phyloP scores from a whole-genome alignment of 2,888 invertebrate genomes.

The Apodemia arnacis region DNA sequence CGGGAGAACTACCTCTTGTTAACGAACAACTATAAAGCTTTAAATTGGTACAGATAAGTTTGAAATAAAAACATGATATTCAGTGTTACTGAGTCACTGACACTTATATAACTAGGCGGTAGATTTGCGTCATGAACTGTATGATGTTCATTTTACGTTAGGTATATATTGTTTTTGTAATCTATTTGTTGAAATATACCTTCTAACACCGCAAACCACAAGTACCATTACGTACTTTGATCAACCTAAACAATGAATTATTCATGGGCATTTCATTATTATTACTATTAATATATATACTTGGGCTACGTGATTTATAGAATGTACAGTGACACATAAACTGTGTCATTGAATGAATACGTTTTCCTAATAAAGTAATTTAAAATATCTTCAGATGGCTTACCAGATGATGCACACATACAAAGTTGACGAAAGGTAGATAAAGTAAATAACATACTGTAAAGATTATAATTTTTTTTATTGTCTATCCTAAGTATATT shows the following conservation, averaged over 20 bases:
- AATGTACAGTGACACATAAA: constrained; percentile 22
- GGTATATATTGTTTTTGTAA: background rate
- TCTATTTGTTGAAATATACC: constrained; percentile 7
- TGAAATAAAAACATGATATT: background rate
- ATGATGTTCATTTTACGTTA: background rate
- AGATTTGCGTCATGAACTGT: background rate
- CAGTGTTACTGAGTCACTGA: background rate
- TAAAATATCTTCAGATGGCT: too few relatives aligned
- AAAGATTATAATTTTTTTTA: too few relatives aligned
- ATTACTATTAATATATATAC: constrained; percentile 11
- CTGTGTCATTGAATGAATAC: background rate
- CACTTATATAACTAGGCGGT: background rate
- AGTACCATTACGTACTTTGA: too few relatives aligned
- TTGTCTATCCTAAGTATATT: too few relatives aligned
- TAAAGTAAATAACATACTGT: too few relatives aligned
- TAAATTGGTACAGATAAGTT: background rate
- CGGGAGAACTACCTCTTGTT: background rate
- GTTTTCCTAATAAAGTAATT: too few relatives aligned
- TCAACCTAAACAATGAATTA: too few relatives aligned
- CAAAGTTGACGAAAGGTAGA: too few relatives aligned
- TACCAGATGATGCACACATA: too few relatives aligned
- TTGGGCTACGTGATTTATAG: constrained; percentile 27
- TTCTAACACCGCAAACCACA: background rate
- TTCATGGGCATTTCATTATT: background rate
- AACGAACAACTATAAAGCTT: background rate